Base-by-base conservation (phyloP, 1,140 invertebrate species). In the Oedothorax gibbosus region DNA sequence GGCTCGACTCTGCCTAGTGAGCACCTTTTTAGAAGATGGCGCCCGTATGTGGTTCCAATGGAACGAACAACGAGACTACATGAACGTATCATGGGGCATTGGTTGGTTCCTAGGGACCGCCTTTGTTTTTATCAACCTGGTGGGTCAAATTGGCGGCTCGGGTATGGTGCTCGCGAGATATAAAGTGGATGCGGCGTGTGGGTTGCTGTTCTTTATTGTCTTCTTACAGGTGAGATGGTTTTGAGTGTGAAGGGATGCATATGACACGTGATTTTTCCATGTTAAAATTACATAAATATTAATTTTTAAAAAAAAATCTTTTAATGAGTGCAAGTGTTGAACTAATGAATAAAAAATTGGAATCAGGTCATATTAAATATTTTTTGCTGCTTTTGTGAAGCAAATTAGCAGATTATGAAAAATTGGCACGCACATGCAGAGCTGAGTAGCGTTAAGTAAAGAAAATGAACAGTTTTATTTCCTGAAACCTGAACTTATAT, bases 1-100 rank as follows among this genome's bases (percentile, higher is more conserved):
- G 73, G 98, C 98, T 6, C 93, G 98, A 85, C 91, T 99, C 57
- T 99, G 98, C 90, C 93, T 99, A n/a, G 98, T 99, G 88, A 97
- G 97, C 84, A 99, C 99, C 87, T 99, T 99, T 91, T 92, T 99
- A 51, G 99, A 99, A 92, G 99, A 99, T 93, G 99, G 99, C 0
- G 92, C 99, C 60, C 93, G 99, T 86, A 99, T 99, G 99, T 99
- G 96, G 94, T 95, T 96, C 88, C 99, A 99, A 91, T 99, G 99
- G 98, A 93, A 93, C 54, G 97, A 99, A 89, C 99, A 99, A 89
- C 92, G 97, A 54, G 97, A 99, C 89, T 99, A 99, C 89, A 99
- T 99, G 96, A 94, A 98, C 89, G 94, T 96, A 90, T 97, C 96
- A 6, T 99, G 98, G 98, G 94, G 94, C n/a, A 99, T 98, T 92